Conservation (phyloP, 35 echinoderm and acorn worm species). For the Eucidaris tribuloides region DNA sequence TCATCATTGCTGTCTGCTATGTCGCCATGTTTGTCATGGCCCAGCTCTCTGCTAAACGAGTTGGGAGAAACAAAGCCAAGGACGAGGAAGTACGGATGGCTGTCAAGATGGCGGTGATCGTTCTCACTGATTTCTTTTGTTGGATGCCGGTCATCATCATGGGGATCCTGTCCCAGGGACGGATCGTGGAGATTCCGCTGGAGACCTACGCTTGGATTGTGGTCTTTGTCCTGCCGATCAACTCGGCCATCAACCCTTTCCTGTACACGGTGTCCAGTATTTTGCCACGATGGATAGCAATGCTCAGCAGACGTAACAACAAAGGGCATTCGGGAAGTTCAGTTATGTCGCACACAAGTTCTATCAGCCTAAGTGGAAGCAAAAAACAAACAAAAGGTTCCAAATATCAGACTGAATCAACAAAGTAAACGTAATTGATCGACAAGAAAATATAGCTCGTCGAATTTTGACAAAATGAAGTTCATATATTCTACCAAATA, state of each 20-base stretch:
- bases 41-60: conserved; percentile 2
- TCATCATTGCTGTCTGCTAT: conserved; percentile 37
- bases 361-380: too few species aligned
- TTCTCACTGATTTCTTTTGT: conserved; percentile 58
- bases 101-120: conserved; percentile 49
- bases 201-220: conserved; percentile 55
- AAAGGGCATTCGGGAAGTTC: too few species aligned
- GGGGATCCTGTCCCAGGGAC: conserved; percentile 30
- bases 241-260: conserved; percentile 62
- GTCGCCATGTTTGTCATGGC: conserved; percentile 37
- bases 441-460: too few species aligned
- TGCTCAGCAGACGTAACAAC: too few species aligned
- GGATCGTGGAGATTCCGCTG: conserved; percentile 14
- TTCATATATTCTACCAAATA: too few species aligned
- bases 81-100: conserved; percentile 60
- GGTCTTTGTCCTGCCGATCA: conserved; percentile 58
- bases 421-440: too few species aligned
- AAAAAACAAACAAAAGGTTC: too few species aligned
- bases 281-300: too few species aligned
- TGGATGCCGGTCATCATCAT: conserved; percentile 70
- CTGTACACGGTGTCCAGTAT: too few species aligned
- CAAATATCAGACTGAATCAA: too few species aligned
- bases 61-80: neutral
- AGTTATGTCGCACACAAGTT: too few species aligned
- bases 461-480: too few species aligned